Conservation (phyloP, 2,113 vertebrate species). For the Donacobius atricapilla region DNA sequence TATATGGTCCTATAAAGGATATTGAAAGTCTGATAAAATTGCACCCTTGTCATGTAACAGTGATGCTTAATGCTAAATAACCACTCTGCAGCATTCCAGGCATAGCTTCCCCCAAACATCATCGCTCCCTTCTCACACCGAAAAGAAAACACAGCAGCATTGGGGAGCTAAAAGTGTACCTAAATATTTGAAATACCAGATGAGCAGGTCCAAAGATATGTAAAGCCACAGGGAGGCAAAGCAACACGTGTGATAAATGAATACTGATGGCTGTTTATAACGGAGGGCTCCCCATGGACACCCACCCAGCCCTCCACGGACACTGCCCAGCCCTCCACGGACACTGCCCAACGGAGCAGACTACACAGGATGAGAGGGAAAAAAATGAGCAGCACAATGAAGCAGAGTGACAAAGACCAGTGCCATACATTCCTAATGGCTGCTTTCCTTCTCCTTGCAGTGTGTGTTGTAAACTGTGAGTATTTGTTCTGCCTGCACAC, state of each 20-base stretch:
- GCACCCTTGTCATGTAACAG: slow-evolving; percentile 43
- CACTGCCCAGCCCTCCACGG: neutral
- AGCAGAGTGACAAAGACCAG: neutral
- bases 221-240: neutral
- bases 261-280: neutral
- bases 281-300: neutral
- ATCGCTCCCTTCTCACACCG: neutral
- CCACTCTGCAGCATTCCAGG: slow-evolving; percentile 39
- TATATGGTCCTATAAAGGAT: slow-evolving; percentile 56
- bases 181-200: slow-evolving; percentile 36
- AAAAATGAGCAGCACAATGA: fast-evolving
- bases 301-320: neutral
- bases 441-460: neutral
- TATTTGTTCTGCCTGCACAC: neutral
- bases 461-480: neutral
- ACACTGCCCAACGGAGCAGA: neutral
- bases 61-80: slow-evolving; percentile 40
- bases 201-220: neutral
- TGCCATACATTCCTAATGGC: neutral
- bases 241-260: neutral
- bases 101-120: slow-evolving; percentile 48
- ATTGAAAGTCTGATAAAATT: slow-evolving; percentile 53
- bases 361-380: neutral
- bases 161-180: slow-evolving; percentile 16
- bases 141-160: slow-evolving; percentile 19